phyloP scores from a whole-genome alignment of 2,888 invertebrate species.

The Orchesellides sinensis region DNA sequence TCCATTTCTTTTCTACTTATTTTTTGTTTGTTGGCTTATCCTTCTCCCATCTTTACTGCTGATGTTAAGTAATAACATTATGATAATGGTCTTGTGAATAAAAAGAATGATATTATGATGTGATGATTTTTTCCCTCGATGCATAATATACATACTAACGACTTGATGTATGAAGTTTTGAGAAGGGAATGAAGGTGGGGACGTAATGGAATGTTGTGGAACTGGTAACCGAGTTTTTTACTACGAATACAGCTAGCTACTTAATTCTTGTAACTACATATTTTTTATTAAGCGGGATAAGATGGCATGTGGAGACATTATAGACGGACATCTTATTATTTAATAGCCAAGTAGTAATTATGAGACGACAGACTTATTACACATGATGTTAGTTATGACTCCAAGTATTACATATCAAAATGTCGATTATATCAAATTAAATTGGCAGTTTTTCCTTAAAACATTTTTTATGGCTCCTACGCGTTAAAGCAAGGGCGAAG shows the following conservation, averaged over 20 bases:
- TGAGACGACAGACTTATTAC: conserved; percentile 15
- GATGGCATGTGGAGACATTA: not conserved
- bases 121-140: not conserved
- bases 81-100: not conserved
- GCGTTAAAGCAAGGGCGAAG: too few species aligned
- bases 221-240: conserved; percentile 31
- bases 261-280: not conserved
- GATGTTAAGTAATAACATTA: conserved; percentile 16
- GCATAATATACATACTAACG: too few species aligned
- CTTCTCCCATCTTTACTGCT: too few species aligned
- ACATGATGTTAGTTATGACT: not conserved
- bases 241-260: conserved; percentile 28
- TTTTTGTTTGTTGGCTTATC: not conserved
- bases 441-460: too few species aligned
- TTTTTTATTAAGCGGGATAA: not conserved
- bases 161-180: too few species aligned
- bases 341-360: not conserved
- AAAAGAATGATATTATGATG: not conserved
- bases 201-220: conserved; percentile 44
- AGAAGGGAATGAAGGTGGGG: conserved; percentile 35
- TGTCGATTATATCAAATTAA: not conserved
- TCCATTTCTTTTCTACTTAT: conserved; percentile 17
- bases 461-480: too few species aligned
- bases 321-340: not conserved
- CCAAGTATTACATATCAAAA: not conserved